Conservation (phyloP, 2,888 invertebrate genomes). For the Drosophila testacea region DNA sequence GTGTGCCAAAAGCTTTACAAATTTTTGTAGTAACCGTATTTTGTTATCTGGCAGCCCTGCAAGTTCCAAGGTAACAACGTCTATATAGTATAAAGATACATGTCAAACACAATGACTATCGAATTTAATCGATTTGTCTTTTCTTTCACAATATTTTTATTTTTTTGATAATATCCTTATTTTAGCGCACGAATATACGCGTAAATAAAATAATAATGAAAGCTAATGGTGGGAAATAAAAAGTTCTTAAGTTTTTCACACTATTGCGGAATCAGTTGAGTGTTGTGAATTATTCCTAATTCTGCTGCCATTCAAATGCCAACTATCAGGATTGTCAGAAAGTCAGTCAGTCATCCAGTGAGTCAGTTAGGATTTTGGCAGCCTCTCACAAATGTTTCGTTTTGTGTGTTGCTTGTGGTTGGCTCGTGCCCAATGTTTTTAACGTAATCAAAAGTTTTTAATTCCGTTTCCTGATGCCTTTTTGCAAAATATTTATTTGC, state of each 20-base stretch:
- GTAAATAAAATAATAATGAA: slow-evolving; percentile 27
- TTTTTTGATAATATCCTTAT: too few relatives aligned
- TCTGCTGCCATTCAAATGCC: slow-evolving; percentile 31
- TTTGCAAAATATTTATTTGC: slow-evolving; percentile 35
- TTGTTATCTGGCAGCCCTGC: background rate
- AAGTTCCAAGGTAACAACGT: too few relatives aligned
- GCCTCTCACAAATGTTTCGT: slow-evolving; percentile 33
- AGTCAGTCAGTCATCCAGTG: slow-evolving; percentile 10
- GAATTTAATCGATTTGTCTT: too few relatives aligned
- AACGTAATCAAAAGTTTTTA: slow-evolving; percentile 67
- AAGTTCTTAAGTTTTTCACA: slow-evolving; percentile 36
- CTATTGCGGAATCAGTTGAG: slow-evolving; percentile 18
- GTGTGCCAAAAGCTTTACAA: slow-evolving; percentile 5
- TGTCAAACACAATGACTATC: too few relatives aligned
- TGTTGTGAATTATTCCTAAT: slow-evolving; percentile 30
- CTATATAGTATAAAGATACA: too few relatives aligned
- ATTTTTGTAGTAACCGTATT: background rate
- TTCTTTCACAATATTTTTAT: too few relatives aligned
- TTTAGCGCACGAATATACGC: too few relatives aligned
- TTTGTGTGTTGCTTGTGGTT: slow-evolving; percentile 30
- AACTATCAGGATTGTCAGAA: slow-evolving; percentile 18
- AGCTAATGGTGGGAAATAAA: slow-evolving; percentile 15
- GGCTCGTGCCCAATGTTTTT: slow-evolving; percentile 35
- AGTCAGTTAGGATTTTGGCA: slow-evolving; percentile 54
- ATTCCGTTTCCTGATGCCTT: slow-evolving; percentile 52